A percentile compares a stretch with the other conserved stretches of the same genome.
Conservation (phyloP, 2,888 invertebrate genomes). For the Melieria crassipennis region DNA sequence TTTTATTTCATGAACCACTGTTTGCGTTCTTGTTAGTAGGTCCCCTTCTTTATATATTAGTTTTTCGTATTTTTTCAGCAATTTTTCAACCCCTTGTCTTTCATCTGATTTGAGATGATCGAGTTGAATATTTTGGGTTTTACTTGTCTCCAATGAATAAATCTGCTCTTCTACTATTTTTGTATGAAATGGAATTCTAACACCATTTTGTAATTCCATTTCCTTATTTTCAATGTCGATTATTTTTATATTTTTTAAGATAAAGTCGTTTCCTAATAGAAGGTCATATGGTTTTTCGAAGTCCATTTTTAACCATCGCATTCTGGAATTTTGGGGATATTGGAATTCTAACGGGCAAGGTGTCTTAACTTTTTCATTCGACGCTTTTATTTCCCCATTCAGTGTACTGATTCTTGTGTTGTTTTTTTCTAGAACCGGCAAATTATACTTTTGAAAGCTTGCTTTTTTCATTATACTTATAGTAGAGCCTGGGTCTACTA, state of each 20-base stretch:
- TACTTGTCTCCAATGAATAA: too few species aligned
- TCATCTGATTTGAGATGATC: too few species aligned
- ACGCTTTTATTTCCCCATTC: neutral
- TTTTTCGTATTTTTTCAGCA: too few species aligned
- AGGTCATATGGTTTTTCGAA: slow-evolving; percentile 10
- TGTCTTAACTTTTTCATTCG: neutral
- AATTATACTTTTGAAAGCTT: neutral
- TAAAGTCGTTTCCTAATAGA: neutral
- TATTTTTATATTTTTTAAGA: neutral
- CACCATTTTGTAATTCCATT: neutral
- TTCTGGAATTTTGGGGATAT: too few species aligned
- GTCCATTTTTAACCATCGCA: too few species aligned
- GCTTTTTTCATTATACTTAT: slow-evolving; percentile 6
- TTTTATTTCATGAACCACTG: too few species aligned
- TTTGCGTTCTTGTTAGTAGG: too few species aligned
- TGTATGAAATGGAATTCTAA: neutral
- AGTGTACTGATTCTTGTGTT: neutral
- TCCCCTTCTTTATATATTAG: too few species aligned
- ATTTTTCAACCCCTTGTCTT: too few species aligned
- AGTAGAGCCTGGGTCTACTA: slow-evolving; percentile 17
- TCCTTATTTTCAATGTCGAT: slow-evolving; percentile 2
- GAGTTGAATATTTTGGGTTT: too few species aligned
- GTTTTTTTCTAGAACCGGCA: neutral
- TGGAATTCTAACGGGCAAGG: neutral
- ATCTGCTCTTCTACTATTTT: too few species aligned